Base-by-base conservation (phyloP, 1,140 invertebrate species). In the Saccostrea cuccullata region DNA sequence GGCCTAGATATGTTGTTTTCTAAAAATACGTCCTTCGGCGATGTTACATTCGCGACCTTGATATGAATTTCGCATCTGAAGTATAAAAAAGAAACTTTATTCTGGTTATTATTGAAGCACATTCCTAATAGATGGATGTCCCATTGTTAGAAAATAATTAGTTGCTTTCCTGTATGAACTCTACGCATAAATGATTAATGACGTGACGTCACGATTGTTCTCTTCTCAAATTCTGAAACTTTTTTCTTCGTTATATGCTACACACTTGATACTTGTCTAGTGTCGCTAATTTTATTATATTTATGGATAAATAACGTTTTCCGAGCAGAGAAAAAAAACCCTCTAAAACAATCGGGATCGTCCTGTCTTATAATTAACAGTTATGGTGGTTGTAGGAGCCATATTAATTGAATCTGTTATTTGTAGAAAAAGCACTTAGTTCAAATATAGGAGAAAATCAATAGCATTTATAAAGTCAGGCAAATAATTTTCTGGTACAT, bases 401-500 rank as follows among this genome's bases (percentile, higher is more conserved):
- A 77, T 77, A 77, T 77, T 77, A 77, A 77, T 77, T 77, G 70
- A 77, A 77, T 77, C 26, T 30, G 70, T 26, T 77, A 77, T 77
- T 77, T 77, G 70, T 77, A 77, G 70, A 77, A 77, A 77, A 77
- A 77, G 70, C 70, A 77, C 70, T 77, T 77, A 77, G 70, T 77
- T 77, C 70, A 77, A 77, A 77, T 77, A 77, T 77, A 77, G 23
- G 70, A 77, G 70, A 77, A 77, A 77, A 77, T 77, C 70, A 36
- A 77, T 77, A 77, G 70, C 70, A 77, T 77, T 77, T 77, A 77
- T 77, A 77, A 77, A 77, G 70, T 77, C 70, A 77, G 70, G 70
- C 70, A 77, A 77, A 77, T 77, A 77, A 77, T 77, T 77, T 77
- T 77, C 70, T 77, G 70, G 70, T 77, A 77, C 70, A 77, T 77